Percentiles rank a stretch among this genome's conserved stretches.
These are phyloP conservation scores for Apostichopus californicus DNA, from an alignment of 35 echinoderm and acorn worm genomes.

Conservation along the genomic window DNA sequence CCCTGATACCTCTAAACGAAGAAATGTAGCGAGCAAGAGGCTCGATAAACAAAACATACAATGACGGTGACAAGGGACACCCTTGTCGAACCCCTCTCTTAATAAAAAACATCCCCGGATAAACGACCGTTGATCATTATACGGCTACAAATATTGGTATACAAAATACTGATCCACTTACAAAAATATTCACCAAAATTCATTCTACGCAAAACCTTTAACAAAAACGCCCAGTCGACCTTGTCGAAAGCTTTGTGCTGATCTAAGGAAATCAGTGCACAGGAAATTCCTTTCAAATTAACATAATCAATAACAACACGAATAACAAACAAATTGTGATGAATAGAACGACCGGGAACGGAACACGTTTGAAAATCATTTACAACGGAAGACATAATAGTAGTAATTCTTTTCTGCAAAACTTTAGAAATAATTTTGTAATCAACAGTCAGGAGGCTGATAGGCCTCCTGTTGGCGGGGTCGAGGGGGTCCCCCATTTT, in stretches of 20 bases:
- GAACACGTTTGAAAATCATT: slow-evolving; percentile 49
- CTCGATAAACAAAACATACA: slow-evolving; percentile 42
- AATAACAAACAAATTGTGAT: slow-evolving; percentile 2
- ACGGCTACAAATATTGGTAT: slow-evolving; percentile 28
- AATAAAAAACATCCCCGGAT: slow-evolving; percentile 22
- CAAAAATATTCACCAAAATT: slow-evolving; percentile 46
- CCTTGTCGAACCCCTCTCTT: slow-evolving; percentile 39
- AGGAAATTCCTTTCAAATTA: background rate
- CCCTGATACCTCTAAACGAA: background rate
- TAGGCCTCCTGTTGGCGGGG: slow-evolving; percentile 22
- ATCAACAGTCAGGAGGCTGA: background rate
- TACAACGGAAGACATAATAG: background rate
- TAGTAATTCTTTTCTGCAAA: background rate
- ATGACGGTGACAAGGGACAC: slow-evolving; percentile 37
- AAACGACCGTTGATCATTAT: slow-evolving; percentile 27
- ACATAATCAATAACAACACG: slow-evolving; percentile 36
- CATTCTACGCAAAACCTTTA: slow-evolving; percentile 11
- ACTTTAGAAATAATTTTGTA: slow-evolving; percentile 45
- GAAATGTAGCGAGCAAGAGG: slow-evolving; percentile 29
- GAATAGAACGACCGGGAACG: slow-evolving; percentile 13
- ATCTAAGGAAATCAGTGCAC: slow-evolving; percentile 36
- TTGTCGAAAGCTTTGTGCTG: slow-evolving; percentile 56
- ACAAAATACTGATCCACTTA: slow-evolving; percentile 49
- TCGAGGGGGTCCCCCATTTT: slow-evolving; percentile 11
- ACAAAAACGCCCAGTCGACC: slow-evolving; percentile 9